Base-by-base conservation (phyloP, 2,113 vertebrate species). In the Ctenodactylus gundi region DNA sequence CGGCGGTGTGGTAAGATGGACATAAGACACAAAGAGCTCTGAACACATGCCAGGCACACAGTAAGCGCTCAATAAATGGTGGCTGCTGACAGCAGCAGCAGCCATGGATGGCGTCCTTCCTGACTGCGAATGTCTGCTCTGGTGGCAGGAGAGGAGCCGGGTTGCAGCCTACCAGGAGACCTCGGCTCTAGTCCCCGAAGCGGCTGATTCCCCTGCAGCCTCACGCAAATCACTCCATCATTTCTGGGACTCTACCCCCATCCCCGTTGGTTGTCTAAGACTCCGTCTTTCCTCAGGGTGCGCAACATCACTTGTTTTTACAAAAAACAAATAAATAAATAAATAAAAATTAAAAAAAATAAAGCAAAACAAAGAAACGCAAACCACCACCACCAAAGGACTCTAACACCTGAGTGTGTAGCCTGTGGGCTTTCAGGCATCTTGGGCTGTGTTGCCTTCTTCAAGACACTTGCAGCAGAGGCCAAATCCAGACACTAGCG, bases 31-130 rank as follows among this genome's bases (percentile, higher is more conserved):
- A 88, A 1, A 94, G 27, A 91, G 67, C 93, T 97, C 94, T 55
- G 65, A 89, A 95, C 86, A 91, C 80, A 62, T 1, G 86, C 91
- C 64, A 77, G 89, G 80, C 90, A 96, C 76, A 70, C 0, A 21
- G 86, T 94, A 94, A 95, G 94, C 84, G 4, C 93, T 96, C 93
- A 94, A 86, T 91, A 86, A 96, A 94, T 2, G 10, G 68, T 10
- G 62, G 73, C 95, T 84, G 84, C 85, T 15, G 2, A 68, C 1
- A 6, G 65, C 31, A 14, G 39, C 53, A 62, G 76, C 34, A 0
- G 25, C 60, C 18, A n/a, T 1, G 3, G 6, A 51, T 12, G 34
- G 62, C 4, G 1, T 4, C 11, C 0, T 36, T 44, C n/a, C 86
- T 17, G 1, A 7, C 6, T 3, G 20, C 46, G 51, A 53, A 2